Percentiles rank a stretch among this genome's conserved stretches.
Evolutionary conservation across 2,113 vertebrate genomes (phyloP).

Genomic region (Cnemophilus loriae): DNA sequence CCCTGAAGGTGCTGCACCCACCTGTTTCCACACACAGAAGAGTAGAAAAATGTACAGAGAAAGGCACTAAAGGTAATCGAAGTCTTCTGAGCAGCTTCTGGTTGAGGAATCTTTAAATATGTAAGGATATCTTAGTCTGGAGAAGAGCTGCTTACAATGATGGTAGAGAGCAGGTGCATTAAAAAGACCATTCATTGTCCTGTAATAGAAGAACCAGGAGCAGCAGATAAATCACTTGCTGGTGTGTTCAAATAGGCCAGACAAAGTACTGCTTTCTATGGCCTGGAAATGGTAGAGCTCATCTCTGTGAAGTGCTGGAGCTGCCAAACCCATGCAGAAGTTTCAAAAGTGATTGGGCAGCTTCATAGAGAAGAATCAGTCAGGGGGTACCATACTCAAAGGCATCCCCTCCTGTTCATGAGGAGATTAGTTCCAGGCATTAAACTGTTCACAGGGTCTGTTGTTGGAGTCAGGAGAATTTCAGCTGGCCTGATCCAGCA

Average conservation of each 20-base stretch:
- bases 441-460: neutral
- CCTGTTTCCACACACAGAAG: neutral
- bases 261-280: neutral
- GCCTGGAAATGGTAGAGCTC: neutral
- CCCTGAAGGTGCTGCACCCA: neutral
- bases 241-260: neutral
- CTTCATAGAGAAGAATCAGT: neutral
- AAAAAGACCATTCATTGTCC: neutral
- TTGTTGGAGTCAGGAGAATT: neutral
- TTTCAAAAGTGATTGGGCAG: neutral
- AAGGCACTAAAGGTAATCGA: rapidly evolving
- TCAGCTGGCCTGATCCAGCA: neutral
- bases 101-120: neutral
- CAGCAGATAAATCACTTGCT: neutral
- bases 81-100: neutral
- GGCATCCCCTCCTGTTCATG: no score
- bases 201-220: neutral
- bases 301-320: neutral
- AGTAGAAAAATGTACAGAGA: neutral
- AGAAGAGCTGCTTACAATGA: neutral
- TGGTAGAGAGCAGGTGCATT: neutral
- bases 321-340: neutral
- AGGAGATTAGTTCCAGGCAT: neutral
- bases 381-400: neutral
- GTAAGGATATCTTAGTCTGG: neutral